phyloP scores from a whole-genome alignment of 2,113 vertebrate genomes.

The Puma concolor region DNA sequence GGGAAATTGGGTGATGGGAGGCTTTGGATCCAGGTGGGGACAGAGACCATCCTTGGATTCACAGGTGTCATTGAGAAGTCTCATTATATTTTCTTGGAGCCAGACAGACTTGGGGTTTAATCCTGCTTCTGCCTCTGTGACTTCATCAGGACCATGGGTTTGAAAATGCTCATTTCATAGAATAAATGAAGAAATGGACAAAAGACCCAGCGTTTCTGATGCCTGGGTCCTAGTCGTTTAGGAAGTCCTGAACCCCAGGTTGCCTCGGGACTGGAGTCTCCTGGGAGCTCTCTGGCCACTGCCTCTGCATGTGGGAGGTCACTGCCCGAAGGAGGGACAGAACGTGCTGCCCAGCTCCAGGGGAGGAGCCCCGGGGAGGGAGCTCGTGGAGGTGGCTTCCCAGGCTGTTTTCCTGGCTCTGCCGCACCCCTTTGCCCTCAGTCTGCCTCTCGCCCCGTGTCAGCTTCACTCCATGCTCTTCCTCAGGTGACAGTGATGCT shows the following conservation, averaged over 20 bases:
- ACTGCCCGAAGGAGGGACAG: background rate
- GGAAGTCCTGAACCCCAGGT: background rate
- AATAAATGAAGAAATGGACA: background rate
- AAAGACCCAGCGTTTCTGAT: background rate
- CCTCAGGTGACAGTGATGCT: conserved; percentile 40
- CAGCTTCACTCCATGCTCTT: background rate
- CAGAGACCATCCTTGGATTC: background rate
- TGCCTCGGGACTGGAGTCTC: background rate
- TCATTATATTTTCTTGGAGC: background rate
- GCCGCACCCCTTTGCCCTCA: background rate
- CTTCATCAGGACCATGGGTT: background rate
- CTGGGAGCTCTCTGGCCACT: background rate
- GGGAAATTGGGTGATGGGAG: background rate
- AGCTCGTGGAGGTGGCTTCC: background rate
- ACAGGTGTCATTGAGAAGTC: background rate
- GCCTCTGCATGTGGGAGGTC: background rate
- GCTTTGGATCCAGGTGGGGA: background rate
- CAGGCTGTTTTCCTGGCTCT: background rate
- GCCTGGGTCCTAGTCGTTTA: background rate
- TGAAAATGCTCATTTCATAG: background rate
- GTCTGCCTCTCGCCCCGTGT: background rate
- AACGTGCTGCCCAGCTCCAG: background rate
- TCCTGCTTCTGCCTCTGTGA: background rate
- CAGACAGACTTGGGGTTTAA: background rate
- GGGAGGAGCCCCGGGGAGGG: background rate